A percentile compares a stretch with the other conserved stretches of the same genome.
Evolutionary conservation across 1,140 invertebrate species (phyloP).

Genomic region (Probaryconus sp.): DNA sequence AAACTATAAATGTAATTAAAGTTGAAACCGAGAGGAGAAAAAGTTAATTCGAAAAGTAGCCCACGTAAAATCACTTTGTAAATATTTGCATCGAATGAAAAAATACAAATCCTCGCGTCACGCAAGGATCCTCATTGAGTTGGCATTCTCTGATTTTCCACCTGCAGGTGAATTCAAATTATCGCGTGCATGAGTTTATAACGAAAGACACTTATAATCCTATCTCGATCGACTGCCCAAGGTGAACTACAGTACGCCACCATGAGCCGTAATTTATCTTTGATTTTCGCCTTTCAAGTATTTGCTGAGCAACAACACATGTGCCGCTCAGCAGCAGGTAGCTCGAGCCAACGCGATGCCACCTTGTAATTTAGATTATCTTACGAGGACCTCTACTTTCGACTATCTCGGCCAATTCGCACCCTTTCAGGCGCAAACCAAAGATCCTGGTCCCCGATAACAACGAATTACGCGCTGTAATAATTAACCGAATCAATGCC

Average conservation of each 20-base stretch:
- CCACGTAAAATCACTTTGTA: slow-evolving; percentile 47
- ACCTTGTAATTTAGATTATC: slow-evolving; percentile 60
- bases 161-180: slow-evolving; percentile 52
- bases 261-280: slow-evolving; percentile 51
- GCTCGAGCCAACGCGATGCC: slow-evolving; percentile 38
- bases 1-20: neutral
- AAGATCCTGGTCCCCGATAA: slow-evolving; percentile 34
- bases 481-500: slow-evolving; percentile 45
- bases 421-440: slow-evolving; percentile 45
- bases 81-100: slow-evolving; percentile 41
- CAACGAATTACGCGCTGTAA: slow-evolving; percentile 46
- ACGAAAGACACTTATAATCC: slow-evolving; percentile 55
- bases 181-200: slow-evolving; percentile 57
- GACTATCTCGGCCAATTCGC: slow-evolving; percentile 57
- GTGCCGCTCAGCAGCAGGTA: slow-evolving; percentile 23
- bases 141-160: slow-evolving; percentile 45
- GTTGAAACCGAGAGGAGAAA: neutral
- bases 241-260: slow-evolving; percentile 54
- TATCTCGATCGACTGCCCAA: slow-evolving; percentile 52
- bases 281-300: slow-evolving; percentile 51
- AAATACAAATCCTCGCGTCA: slow-evolving; percentile 44
- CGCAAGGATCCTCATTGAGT: slow-evolving; percentile 42
- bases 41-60: slow-evolving; percentile 12
- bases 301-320: slow-evolving; percentile 28
- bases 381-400: slow-evolving; percentile 33